Percentiles rank a stretch among this genome's conserved stretches.
Evolutionary conservation across 2,888 invertebrate genomes (phyloP).

Genomic region (Cerceris ruficornis): DNA sequence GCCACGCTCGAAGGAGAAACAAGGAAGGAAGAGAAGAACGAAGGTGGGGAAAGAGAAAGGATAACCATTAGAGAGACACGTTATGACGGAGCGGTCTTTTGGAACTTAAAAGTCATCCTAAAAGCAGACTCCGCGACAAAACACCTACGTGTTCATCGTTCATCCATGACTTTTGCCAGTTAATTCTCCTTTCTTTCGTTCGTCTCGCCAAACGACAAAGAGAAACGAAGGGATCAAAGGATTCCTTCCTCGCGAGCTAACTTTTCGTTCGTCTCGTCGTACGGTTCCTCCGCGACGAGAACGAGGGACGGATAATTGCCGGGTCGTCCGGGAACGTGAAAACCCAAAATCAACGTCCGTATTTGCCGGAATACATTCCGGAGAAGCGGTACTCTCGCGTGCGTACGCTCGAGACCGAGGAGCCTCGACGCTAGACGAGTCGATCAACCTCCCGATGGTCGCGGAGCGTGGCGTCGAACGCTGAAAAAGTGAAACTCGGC

Average conservation of each 20-base stretch:
- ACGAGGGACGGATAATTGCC: conserved; percentile 18
- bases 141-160: neutral
- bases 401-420: conserved; percentile 29
- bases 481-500: conserved; percentile 82
- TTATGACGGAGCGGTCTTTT: conserved; percentile 15
- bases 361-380: conserved; percentile 31
- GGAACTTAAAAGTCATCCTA: conserved; percentile 4
- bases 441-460: conserved; percentile 72
- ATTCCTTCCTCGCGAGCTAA: neutral
- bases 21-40: conserved; percentile 16
- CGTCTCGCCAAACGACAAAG: neutral
- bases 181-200: neutral
- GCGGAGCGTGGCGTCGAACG: conserved; percentile 77
- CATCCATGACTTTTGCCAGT: neutral
- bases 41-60: conserved; percentile 35
- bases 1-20: conserved; percentile 30
- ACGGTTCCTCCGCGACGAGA: neutral
- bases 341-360: conserved; percentile 20
- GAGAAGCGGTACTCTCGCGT: conserved; percentile 27
- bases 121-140: neutral
- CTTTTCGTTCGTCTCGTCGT: neutral
- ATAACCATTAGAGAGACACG: conserved; percentile 21
- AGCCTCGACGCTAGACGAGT: conserved; percentile 65
- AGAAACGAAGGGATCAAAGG: neutral
- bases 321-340: conserved; percentile 5